Conservation (phyloP, 2,888 invertebrate genomes). For the Acrobasis consociella region DNA sequence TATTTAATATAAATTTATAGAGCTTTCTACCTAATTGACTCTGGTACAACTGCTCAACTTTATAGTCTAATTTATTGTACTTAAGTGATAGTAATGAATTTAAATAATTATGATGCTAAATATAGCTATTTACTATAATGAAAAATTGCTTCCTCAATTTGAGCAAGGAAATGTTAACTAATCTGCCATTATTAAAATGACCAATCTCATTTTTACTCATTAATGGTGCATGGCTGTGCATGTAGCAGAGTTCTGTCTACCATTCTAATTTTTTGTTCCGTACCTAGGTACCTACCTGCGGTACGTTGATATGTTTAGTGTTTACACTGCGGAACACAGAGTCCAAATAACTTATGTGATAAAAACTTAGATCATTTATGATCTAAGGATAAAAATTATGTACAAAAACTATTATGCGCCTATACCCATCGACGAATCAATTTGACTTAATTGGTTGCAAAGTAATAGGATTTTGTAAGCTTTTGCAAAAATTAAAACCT, state of each 20-base stretch:
- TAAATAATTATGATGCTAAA: background rate
- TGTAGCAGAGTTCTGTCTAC: background rate
- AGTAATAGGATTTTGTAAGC: background rate
- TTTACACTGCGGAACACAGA: background rate
- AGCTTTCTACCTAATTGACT: slow-evolving; percentile 65
- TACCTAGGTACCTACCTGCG: background rate
- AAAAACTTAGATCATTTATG: no score
- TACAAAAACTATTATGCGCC: slow-evolving; percentile 6
- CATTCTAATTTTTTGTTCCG: background rate
- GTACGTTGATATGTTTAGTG: slow-evolving; percentile 3
- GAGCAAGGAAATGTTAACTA: slow-evolving; percentile 60
- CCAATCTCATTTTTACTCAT: background rate
- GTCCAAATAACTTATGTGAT: background rate
- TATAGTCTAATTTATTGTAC: slow-evolving; percentile 73
- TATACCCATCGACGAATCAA: slow-evolving; percentile 12
- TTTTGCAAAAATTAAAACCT: no score
- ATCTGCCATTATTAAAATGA: background rate
- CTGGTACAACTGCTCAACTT: slow-evolving; percentile 59
- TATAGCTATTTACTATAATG: slow-evolving; percentile 36
- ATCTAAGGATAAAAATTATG: background rate
- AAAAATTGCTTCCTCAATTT: slow-evolving; percentile 61
- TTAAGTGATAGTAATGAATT: slow-evolving; percentile 51
- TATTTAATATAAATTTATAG: slow-evolving; percentile 5
- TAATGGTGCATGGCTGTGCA: background rate
- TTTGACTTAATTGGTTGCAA: background rate